phyloP scores from a whole-genome alignment of 2,888 invertebrate genomes.

The Bursaphelenchus okinawaensis region DNA sequence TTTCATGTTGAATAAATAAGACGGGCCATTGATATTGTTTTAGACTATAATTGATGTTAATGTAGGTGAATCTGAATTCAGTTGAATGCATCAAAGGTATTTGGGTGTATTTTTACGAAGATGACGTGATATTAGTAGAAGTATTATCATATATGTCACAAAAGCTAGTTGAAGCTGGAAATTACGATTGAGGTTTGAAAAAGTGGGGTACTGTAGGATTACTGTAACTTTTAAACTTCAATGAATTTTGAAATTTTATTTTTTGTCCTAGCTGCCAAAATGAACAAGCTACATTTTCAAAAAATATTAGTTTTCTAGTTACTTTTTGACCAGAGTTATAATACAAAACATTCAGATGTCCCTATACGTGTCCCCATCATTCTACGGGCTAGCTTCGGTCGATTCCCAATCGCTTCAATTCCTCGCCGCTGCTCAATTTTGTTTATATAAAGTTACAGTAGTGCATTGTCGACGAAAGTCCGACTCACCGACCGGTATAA shows the following conservation, averaged over 20 bases:
- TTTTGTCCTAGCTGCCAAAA: too few relatives aligned
- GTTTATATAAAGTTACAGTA: constrained; percentile 71
- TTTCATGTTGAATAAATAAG: neutral
- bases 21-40: neutral
- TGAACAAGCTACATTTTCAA: too few relatives aligned
- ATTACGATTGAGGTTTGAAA: too few relatives aligned
- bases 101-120: too few relatives aligned
- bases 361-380: constrained; percentile 71
- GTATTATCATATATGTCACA: too few relatives aligned
- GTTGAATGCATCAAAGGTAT: neutral
- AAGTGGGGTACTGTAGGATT: too few relatives aligned
- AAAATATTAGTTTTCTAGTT: neutral
- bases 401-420: constrained; percentile 77
- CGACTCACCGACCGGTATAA: constrained; percentile 68
- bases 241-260: too few relatives aligned
- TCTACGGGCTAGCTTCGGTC: constrained; percentile 79
- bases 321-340: too few relatives aligned
- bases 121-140: too few relatives aligned
- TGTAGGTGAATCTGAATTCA: neutral
- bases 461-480: constrained; percentile 69
- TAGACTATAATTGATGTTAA: neutral
- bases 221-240: too few relatives aligned
- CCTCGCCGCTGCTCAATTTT: constrained; percentile 72
- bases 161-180: too few relatives aligned
- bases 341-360: constrained; percentile 15